These are phyloP conservation scores for Alca torda DNA, from an alignment of 2,797 vertebrate species.

Conservation along the genomic window DNA sequence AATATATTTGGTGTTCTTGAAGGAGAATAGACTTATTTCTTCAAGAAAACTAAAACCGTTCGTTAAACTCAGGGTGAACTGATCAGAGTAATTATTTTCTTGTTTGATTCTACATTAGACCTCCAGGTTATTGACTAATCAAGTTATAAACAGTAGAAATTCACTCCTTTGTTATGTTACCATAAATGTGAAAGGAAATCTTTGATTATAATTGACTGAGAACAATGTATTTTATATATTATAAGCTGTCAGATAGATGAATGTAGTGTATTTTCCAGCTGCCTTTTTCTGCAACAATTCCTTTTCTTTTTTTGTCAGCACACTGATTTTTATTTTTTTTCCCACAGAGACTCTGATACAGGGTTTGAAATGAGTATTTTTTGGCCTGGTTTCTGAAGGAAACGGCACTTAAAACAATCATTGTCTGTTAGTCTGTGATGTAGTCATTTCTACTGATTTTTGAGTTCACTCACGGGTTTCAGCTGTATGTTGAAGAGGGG, in stretches of 20 bases:
- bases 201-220: not conserved
- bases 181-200: not conserved
- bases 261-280: not conserved
- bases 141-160: not conserved
- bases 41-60: not conserved
- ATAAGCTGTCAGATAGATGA: not conserved
- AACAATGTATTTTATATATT: not conserved
- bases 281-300: not conserved
- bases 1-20: not conserved
- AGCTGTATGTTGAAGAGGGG: not conserved
- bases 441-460: not conserved
- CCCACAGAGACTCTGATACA: not conserved
- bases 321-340: not conserved
- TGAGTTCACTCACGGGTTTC: not conserved
- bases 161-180: not conserved
- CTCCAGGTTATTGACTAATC: not conserved
- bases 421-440: not conserved
- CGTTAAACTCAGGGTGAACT: not conserved
- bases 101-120: not conserved
- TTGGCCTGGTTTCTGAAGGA: conserved; percentile 16
- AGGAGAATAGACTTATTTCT: not conserved
- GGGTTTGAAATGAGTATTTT: not conserved
- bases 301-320: not conserved
- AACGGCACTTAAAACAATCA: not conserved
- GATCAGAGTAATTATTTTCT: not conserved